Percentiles rank a stretch among this genome's conserved stretches.
Evolutionary conservation across 2,113 vertebrate genomes (phyloP).

Genomic region (Seriola dumerili): DNA sequence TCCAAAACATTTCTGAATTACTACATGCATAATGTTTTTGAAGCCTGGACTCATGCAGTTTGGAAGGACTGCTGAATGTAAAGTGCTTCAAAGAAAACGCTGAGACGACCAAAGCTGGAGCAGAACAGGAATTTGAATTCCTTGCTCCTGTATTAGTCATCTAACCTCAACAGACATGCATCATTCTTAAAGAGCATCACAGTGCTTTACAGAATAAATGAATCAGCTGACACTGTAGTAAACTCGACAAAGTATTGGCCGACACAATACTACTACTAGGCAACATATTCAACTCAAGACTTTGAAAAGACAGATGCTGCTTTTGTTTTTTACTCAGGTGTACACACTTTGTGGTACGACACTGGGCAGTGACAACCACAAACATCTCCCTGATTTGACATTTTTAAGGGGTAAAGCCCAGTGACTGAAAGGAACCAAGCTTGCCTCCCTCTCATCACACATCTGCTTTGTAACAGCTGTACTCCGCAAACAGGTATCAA

Average conservation of each 20-base stretch:
- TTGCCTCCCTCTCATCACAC: background rate
- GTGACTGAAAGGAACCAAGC: conserved; percentile 11
- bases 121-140: conserved; percentile 17
- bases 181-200: background rate
- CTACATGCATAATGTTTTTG: background rate
- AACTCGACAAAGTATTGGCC: conserved; percentile 15
- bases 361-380: background rate
- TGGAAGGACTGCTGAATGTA: conserved; percentile 8
- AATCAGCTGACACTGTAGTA: conserved; percentile 30
- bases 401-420: background rate
- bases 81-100: conserved; percentile 9
- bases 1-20: background rate
- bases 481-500: conserved; percentile 31
- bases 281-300: background rate
- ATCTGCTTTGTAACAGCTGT: conserved; percentile 30
- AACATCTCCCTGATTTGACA: background rate
- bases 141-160: conserved; percentile 37
- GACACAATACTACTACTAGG: conserved; percentile 6
- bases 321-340: background rate
- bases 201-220: conserved; percentile 15
- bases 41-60: background rate
- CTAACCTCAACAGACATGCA: conserved; percentile 25
- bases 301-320: background rate
- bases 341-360: background rate
- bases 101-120: conserved; percentile 12